phyloP scores from a whole-genome alignment of 1,140 invertebrate genomes.

The Pectinophora gossypiella region DNA sequence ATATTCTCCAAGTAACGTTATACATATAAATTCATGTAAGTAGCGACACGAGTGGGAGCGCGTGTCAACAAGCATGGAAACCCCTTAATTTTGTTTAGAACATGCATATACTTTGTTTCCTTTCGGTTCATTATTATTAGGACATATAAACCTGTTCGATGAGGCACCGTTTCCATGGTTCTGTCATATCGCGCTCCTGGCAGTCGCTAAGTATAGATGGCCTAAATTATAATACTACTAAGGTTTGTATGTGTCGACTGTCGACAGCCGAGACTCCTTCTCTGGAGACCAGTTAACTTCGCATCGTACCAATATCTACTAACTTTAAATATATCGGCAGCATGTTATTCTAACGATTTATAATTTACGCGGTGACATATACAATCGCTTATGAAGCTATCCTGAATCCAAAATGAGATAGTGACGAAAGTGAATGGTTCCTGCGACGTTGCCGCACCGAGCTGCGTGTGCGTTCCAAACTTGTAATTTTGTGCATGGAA shows the following conservation, averaged over 20 bases:
- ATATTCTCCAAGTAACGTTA: conserved; percentile 56
- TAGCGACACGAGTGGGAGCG: neutral
- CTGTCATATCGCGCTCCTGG: neutral
- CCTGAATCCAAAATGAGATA: conserved; percentile 26
- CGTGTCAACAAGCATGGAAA: too few species aligned
- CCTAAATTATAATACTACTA: conserved; percentile 69
- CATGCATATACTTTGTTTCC: too few species aligned
- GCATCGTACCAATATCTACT: neutral
- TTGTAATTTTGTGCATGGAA: conserved; percentile 28
- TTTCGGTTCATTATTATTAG: too few species aligned
- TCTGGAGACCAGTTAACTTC: neutral
- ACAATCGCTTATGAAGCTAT: conserved; percentile 46
- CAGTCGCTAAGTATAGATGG: conserved; percentile 21
- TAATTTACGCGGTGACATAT: conserved; percentile 57
- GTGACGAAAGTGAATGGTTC: conserved; percentile 15
- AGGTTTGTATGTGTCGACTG: conserved; percentile 33
- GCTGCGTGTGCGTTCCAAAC: conserved; percentile 35
- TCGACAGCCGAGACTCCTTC: conserved; percentile 14
- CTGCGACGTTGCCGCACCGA: conserved; percentile 52
- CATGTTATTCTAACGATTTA: conserved; percentile 43
- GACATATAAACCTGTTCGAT: too few species aligned
- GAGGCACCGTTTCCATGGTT: too few species aligned
- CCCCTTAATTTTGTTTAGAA: too few species aligned
- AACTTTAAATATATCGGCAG: conserved; percentile 33
- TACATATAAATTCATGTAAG: conserved; percentile 54